These are phyloP conservation scores for Melitaea athalia DNA, from an alignment of 2,888 invertebrate species.

Conservation along the genomic window DNA sequence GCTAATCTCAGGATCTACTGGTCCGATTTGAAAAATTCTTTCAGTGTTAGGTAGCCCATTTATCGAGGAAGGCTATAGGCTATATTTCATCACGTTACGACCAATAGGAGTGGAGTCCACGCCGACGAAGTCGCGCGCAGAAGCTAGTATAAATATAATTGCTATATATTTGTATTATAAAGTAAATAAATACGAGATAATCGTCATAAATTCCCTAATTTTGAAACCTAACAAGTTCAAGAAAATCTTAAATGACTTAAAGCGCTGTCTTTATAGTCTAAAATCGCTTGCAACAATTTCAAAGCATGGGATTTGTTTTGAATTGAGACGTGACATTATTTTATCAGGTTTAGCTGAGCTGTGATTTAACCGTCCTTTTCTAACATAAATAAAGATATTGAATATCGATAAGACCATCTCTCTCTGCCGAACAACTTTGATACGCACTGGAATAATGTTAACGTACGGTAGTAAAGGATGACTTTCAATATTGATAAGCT, in stretches of 20 bases:
- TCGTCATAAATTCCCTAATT: too few species aligned
- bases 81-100: too few species aligned
- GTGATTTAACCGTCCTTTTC: conserved; percentile 71
- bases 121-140: too few species aligned
- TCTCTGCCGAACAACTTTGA: conserved; percentile 46
- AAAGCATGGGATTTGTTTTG: conserved; percentile 53
- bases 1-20: too few species aligned
- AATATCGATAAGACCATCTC: conserved; percentile 72
- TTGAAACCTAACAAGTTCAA: background rate
- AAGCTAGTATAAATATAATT: too few species aligned
- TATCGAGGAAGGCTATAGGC: too few species aligned
- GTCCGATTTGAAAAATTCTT: too few species aligned
- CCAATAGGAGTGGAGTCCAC: too few species aligned
- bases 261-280: background rate
- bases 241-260: background rate
- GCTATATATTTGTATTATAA: too few species aligned
- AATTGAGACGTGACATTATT: conserved; percentile 77
- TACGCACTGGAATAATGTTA: conserved; percentile 40
- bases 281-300: background rate
- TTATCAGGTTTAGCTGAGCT: conserved; percentile 70
- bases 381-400: conserved; percentile 77
- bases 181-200: too few species aligned
- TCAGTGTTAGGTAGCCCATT: too few species aligned
- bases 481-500: conserved; percentile 13
- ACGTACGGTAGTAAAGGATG: conserved; percentile 1